phyloP scores from a whole-genome alignment of 2,113 vertebrate genomes.

The Rostratula benghalensis region DNA sequence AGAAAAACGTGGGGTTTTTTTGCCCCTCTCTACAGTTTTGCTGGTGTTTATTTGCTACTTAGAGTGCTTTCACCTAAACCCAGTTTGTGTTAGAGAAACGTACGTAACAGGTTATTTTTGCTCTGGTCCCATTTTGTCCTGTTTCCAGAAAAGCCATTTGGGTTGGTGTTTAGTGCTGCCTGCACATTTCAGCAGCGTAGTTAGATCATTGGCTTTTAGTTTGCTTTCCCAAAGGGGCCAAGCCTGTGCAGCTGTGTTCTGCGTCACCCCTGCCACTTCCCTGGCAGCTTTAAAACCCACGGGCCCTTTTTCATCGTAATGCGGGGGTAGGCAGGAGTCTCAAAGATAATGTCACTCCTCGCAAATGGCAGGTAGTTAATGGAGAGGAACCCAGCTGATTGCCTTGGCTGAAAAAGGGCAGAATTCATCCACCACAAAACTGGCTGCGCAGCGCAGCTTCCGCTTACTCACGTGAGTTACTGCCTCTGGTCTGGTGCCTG shows the following conservation, averaged over 20 bases:
- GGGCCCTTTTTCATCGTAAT: background rate
- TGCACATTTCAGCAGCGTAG: background rate
- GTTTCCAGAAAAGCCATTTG: background rate
- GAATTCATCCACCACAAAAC: background rate
- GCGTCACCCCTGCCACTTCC: background rate
- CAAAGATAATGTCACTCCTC: background rate
- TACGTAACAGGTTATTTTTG: background rate
- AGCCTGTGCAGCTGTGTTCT: background rate
- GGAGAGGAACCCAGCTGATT: background rate
- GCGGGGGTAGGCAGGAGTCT: background rate
- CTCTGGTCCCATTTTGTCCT: background rate
- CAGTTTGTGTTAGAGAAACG: background rate
- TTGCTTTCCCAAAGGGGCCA: background rate
- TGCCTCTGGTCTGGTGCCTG: background rate
- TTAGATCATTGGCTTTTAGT: background rate
- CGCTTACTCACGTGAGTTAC: background rate
- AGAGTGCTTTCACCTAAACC: background rate
- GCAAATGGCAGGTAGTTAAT: background rate
- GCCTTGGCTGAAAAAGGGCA: background rate
- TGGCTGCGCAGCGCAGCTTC: background rate
- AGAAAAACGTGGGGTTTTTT: background rate
- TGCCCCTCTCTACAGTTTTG: background rate
- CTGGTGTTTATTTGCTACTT: background rate
- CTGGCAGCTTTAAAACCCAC: background rate
- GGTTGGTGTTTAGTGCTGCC: background rate